Evolutionary conservation across 2,113 vertebrate species (phyloP), one percentile per base, ranked within the genome.

Genomic region (Uria lomvia): DNA sequence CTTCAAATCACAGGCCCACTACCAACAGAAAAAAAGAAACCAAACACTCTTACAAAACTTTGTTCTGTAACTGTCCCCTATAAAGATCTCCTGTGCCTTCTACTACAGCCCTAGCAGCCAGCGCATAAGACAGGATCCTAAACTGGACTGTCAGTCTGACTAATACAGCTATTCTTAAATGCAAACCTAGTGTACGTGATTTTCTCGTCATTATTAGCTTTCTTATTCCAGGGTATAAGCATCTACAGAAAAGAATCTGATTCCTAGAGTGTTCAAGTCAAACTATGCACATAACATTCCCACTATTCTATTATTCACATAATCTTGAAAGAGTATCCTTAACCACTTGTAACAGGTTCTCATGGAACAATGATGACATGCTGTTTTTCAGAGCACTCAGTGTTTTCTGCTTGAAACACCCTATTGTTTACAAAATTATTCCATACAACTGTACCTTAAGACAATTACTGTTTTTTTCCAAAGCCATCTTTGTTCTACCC

Each of bases 341-440:
- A 91, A 75, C 29, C 45, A 70, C 27, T 68, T 68, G 4, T 43
- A 92, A 89, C 36, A 72, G 30, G 56, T 55, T 56, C 32, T 58
- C 42, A 23, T 0, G 2, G 23, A 87, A 56, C 27, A 70, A 56
- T 2, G 2, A 60, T 8, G 1, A 56, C 2, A 0, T 3, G 36
- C n/a, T 29, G 32, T 12, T 89, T 74, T 73, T 58, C 86, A 49
- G 34, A 53, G 43, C 32, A 55, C 34, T 45, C 63, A 24, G 5
- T 20, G 29, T 59, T 60, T 89, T 81, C 83, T 62, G 27, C 65
- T 56, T 66, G 30, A 84, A 95, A 87, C 40, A 75, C 11, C 9
- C 47, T 45, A 55, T 4, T 68, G 76, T 58, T 65, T 45, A 78
- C 68, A 89, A 68, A 78, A 74, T 34, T 72, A 86, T 60, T 91